Evolutionary conservation across 2,113 vertebrate species (phyloP).

Genomic region (Aspiorhynchus laticeps): DNA sequence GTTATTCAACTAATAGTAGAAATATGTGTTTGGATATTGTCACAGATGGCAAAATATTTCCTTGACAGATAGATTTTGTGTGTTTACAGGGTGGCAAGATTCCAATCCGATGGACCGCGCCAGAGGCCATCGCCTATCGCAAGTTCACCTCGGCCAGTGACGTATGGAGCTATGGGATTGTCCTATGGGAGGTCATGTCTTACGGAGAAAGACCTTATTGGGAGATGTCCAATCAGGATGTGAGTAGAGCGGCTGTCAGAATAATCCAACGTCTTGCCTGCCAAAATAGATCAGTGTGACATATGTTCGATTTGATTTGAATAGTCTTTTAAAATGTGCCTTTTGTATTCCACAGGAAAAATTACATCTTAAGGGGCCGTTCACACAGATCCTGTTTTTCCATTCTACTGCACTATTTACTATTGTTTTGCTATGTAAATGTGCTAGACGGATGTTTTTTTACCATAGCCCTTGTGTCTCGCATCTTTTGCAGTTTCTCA

Average conservation of each 20-base stretch:
- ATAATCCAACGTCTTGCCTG: slow-evolving; percentile 59
- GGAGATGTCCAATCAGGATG: slow-evolving; percentile 99
- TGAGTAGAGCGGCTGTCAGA: slow-evolving; percentile 76
- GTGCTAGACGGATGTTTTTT: too few relatives aligned
- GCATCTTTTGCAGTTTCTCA: too few relatives aligned
- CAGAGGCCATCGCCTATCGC: slow-evolving; percentile 96
- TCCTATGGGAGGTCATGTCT: slow-evolving; percentile 98
- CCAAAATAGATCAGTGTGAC: slow-evolving; percentile 63
- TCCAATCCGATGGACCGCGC: slow-evolving; percentile 96
- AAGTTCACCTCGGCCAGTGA: slow-evolving; percentile 98
- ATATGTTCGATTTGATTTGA: slow-evolving; percentile 36
- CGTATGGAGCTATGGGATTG: slow-evolving; percentile 96
- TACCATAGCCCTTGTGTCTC: too few relatives aligned
- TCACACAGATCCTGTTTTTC: background rate
- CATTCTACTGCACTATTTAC: background rate
- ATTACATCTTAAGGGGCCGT: background rate
- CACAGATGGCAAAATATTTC: background rate
- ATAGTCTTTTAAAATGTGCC: background rate
- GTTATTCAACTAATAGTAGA: background rate
- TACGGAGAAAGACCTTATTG: slow-evolving; percentile 97
- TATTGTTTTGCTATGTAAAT: background rate
- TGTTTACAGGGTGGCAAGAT: slow-evolving; percentile 91
- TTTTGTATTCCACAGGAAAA: background rate
- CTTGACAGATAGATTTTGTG: slow-evolving; percentile 29
- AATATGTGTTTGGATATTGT: background rate